phyloP scores from a whole-genome alignment of 2,113 vertebrate genomes.

The Pseudorhombus dupliciocellatus region DNA sequence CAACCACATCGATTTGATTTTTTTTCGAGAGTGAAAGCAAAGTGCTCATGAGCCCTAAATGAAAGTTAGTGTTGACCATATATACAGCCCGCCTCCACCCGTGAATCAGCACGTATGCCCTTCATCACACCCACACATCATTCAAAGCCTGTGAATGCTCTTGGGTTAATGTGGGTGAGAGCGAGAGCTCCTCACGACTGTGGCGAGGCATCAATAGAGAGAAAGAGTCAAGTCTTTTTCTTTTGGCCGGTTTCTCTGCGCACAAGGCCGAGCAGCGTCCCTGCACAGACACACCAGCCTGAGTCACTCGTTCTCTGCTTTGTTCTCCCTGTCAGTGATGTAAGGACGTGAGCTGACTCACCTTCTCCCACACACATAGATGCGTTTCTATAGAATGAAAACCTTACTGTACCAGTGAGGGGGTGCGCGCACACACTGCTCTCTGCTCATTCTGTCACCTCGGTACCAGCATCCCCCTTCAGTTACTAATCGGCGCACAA shows the following conservation, averaged over 20 bases:
- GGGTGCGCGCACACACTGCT: slow-evolving; percentile 18
- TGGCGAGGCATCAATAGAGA: slow-evolving; percentile 19
- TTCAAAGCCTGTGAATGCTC: slow-evolving; percentile 14
- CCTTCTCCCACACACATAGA: background rate
- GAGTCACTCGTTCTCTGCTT: slow-evolving; percentile 35
- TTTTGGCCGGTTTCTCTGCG: slow-evolving; percentile 15
- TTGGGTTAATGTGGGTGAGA: background rate
- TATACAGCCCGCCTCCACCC: background rate
- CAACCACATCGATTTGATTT: too few species aligned
- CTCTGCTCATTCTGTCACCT: slow-evolving; percentile 59
- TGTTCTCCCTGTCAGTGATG: slow-evolving; percentile 17
- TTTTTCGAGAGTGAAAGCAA: background rate
- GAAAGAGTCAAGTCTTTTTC: slow-evolving; percentile 15
- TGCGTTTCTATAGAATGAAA: background rate
- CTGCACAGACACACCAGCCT: slow-evolving; percentile 15
- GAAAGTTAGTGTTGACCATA: background rate
- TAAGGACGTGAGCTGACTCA: slow-evolving; percentile 16
- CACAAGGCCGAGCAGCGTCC: background rate
- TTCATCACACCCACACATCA: slow-evolving; percentile 24
- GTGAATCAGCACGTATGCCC: slow-evolving; percentile 48
- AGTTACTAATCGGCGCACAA: slow-evolving; percentile 66
- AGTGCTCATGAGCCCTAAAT: too few species aligned
- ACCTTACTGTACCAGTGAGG: background rate
- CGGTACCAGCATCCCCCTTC: slow-evolving; percentile 53
- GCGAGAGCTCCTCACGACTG: slow-evolving; percentile 13